Evolutionary conservation across 2,797 vertebrate species (phyloP), one percentile per base, ranked within the genome.

Genomic region (Sebastes reedi): DNA sequence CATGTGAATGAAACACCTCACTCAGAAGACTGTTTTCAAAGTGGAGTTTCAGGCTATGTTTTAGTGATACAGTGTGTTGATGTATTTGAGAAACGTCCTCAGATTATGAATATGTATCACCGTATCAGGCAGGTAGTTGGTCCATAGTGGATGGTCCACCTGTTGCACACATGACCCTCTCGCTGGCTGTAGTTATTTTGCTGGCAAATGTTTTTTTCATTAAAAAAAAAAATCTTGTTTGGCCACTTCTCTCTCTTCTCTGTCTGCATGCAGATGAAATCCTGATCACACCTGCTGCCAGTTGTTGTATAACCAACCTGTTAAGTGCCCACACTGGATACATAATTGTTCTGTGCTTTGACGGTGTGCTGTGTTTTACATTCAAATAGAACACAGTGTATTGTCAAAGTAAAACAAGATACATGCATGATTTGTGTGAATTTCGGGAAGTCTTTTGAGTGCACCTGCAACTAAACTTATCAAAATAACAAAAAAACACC

Each of bases 141-240:
- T 75, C 20, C 66, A 75, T 67, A 78, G 62, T 73, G 27, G 58
- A 52, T 27, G 55, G 18, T 60, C 66, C 66, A 84, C 74, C 22
- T 87, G 67, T 77, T 75, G 62, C 20, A 75, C 56, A 80, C 72
- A 72, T 73, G 72, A 74, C 30, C 75, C 34, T 61, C 32, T 46
- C 70, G 67, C 25, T 76, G 39, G 30, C 69, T 72, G 72, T 10
- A 74, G 54, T 64, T 79, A 72, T 54, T 72, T 79, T 87, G 25
- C 12, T 67, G 50, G 59, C 27, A 62, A 60, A 72, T 75, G 20
- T 61, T 72, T 75, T 70, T 61, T 42, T 34, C 18, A 54, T 67
- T 14, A 2, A 24, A 12, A 12, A 9, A 25, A 22, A 60, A 55
- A 39, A 5, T 22, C 13, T 55, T 65, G 14, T 75, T 79, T 58